Evolutionary conservation across 2,797 vertebrate genomes (phyloP).

Genomic region (Phylloscopus collybita): DNA sequence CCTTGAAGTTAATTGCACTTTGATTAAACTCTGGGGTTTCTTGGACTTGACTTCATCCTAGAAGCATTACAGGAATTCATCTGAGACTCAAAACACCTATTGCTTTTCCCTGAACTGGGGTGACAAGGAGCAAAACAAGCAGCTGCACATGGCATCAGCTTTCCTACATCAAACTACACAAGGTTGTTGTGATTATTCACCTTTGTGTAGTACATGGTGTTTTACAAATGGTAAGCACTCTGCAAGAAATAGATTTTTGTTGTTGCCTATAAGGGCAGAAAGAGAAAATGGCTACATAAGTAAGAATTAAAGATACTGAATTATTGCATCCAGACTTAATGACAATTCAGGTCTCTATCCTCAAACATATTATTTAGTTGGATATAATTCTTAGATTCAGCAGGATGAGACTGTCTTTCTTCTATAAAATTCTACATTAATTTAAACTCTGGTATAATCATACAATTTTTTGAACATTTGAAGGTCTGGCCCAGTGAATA

Average conservation of each 20-base stretch:
- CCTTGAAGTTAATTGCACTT: not conserved
- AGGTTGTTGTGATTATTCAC: not conserved
- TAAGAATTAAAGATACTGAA: not conserved
- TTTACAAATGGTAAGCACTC: not conserved
- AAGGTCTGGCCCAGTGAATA: not conserved
- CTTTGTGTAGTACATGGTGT: not conserved
- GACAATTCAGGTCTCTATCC: not conserved
- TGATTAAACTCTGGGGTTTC: not conserved
- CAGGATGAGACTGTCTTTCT: not conserved
- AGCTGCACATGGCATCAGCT: not conserved
- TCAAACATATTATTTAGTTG: not conserved
- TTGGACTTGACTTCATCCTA: not conserved
- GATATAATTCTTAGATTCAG: not conserved
- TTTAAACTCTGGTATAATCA: not conserved
- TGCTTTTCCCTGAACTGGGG: not conserved
- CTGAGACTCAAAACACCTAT: not conserved
- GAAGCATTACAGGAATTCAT: not conserved
- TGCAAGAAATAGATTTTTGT: not conserved
- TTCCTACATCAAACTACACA: not conserved
- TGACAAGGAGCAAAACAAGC: not conserved
- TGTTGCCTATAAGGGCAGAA: not conserved
- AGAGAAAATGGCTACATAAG: not conserved
- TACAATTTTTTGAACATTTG: not conserved
- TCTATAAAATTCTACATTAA: not conserved
- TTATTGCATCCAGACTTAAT: not conserved